Percentiles rank a stretch among this genome's conserved stretches.
Conservation (phyloP, 2,888 invertebrate genomes). For the Drosophila fulvimacula region DNA sequence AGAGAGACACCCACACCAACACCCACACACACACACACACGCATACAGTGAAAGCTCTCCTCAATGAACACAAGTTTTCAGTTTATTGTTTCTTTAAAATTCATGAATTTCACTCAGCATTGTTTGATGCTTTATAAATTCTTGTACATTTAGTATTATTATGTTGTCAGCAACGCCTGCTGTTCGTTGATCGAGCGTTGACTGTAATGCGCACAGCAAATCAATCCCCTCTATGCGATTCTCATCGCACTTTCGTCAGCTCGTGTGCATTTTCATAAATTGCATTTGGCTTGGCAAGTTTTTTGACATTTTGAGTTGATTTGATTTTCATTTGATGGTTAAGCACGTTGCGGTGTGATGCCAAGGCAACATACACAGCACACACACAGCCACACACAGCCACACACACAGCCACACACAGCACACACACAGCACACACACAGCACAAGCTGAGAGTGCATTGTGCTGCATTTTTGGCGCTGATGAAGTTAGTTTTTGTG, state of each 20-base stretch:
- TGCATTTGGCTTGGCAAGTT: constrained; percentile 70
- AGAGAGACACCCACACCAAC: constrained; percentile 4
- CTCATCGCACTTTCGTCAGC: constrained; percentile 17
- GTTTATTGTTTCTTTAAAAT: constrained; percentile 1
- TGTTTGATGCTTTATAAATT: not conserved
- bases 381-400: constrained; percentile 6
- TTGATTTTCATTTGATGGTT: constrained; percentile 60
- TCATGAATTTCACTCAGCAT: not conserved
- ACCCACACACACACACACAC: not conserved
- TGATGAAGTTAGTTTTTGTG: constrained; percentile 22
- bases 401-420: not conserved
- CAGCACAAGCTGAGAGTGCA: constrained; percentile 1
- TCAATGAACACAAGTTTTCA: not conserved
- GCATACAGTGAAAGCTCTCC: constrained; percentile 5
- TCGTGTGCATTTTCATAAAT: constrained; percentile 69
- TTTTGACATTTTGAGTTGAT: constrained; percentile 64
- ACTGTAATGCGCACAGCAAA: not conserved
- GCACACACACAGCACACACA: constrained; percentile 2
- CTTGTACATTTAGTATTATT: not conserved
- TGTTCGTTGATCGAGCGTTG: not conserved
- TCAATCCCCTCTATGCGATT: constrained; percentile 24
- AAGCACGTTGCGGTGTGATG: constrained; percentile 21
- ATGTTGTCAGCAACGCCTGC: not conserved
- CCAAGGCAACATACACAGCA: constrained; percentile 20
- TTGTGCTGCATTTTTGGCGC: constrained; percentile 17